Percentiles rank a stretch among this genome's conserved stretches.
Conservation (phyloP, 2,113 vertebrate species). For the Zosterops lateralis region DNA sequence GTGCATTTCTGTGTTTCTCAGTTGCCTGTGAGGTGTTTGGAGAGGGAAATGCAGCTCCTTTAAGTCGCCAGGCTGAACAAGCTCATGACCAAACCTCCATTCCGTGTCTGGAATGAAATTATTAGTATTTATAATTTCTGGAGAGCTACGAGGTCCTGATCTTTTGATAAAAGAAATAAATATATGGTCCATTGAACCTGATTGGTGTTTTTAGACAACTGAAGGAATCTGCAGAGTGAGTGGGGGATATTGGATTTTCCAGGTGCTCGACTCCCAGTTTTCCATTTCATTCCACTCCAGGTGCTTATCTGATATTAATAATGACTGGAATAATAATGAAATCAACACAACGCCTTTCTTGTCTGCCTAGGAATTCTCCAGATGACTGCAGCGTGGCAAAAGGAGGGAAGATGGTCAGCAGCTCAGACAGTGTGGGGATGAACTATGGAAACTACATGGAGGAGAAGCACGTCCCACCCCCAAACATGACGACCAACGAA, state of each 20-base stretch:
- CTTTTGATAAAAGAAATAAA: neutral
- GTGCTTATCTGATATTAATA: neutral
- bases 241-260: neutral
- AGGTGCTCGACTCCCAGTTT: neutral
- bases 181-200: neutral
- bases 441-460: slow-evolving; percentile 86
- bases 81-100: neutral
- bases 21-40: neutral
- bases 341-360: neutral
- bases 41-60: neutral
- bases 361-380: slow-evolving; percentile 78
- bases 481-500: slow-evolving; percentile 87
- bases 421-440: slow-evolving; percentile 76
- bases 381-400: slow-evolving; percentile 83
- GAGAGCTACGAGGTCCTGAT: neutral
- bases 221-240: neutral
- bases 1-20: neutral
- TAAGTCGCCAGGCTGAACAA: neutral
- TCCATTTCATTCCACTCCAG: neutral
- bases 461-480: slow-evolving; percentile 84
- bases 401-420: slow-evolving; percentile 81
- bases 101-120: neutral
- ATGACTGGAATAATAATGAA: neutral
- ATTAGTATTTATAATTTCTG: neutral
- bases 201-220: neutral